Base-by-base conservation (phyloP, 2,113 vertebrate genomes). In the Xerus inauris region DNA sequence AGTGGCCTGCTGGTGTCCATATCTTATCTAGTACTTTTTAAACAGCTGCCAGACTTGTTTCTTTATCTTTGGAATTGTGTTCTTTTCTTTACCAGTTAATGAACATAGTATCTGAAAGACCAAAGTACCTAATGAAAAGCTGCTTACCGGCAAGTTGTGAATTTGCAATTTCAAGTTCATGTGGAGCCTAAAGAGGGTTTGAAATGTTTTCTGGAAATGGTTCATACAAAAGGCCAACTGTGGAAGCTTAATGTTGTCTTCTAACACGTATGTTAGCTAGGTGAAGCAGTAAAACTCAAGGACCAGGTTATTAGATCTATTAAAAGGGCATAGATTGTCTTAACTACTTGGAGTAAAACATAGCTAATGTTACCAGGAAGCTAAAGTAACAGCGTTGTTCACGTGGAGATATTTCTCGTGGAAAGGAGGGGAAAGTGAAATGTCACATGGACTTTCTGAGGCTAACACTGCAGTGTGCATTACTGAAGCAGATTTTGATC, bases 101-200 rank as follows among this genome's bases (percentile, higher is more conserved):
- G 54, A 93, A 75, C 28, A 40, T 17, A 59, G 28, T 65, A 57
- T 83, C 69, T 14, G 42, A 87, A 91, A 92, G 85, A 62, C 38
- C 83, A 12, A 89, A 54, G 65, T 54, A n/a, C 71, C 94, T 75
- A 10, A 26, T 42, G 76, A 69, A 69, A 54, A 71, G 11, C 42
- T n/a, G 30, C 42, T 75, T 64, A 51, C 73, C 30, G 42, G 45
- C 42, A 35, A 54, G 72, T 88, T 7, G 9, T 87, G 87, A 62
- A 87, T 49, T 72, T 95, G 64, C 28, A 90, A n/a, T 87, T 84
- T 93, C n/a, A 87, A 57, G 49, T 84, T 94, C 76, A 13, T 19
- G 11, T 8, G 3, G 38, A 86, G 22, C 28, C n/a, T 47, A 47
- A 81, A 30, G n/a, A 73, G 59, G 5, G 64, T 30, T 26, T 73